These are phyloP conservation scores for Malaclemys terrapin DNA, from an alignment of 2,113 vertebrate species.

Conservation along the genomic window DNA sequence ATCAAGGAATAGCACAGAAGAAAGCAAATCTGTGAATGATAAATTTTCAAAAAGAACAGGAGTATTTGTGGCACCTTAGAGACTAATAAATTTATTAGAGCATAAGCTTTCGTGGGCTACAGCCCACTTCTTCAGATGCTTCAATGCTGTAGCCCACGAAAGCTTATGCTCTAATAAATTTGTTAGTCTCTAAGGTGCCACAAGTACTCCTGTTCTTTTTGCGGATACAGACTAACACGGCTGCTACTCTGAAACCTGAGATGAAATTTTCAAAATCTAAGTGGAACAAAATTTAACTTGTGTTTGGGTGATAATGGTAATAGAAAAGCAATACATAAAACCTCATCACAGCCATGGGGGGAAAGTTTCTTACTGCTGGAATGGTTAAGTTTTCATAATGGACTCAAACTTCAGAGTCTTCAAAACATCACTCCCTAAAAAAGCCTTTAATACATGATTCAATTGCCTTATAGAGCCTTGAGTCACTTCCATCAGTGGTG, in stretches of 20 bases:
- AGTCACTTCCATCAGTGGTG: not conserved
- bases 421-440: not conserved
- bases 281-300: constrained; percentile 11
- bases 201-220: no score
- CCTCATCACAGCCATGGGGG: not conserved
- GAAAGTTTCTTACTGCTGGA: not conserved
- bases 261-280: not conserved
- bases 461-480: not conserved
- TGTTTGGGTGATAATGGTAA: not conserved
- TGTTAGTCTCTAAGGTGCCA: no score
- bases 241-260: no score
- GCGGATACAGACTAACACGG: no score
- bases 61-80: no score
- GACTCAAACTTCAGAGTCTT: not conserved
- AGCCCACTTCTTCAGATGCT: no score
- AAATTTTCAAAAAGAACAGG: not conserved
- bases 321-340: not conserved
- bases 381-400: not conserved
- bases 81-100: no score
- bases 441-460: not conserved
- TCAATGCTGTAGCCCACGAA: no score
- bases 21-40: not conserved
- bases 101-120: no score
- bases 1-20: not conserved
- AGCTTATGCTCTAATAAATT: no score